Conservation (phyloP, 2,797 vertebrate species). For the Myotis planiceps region DNA sequence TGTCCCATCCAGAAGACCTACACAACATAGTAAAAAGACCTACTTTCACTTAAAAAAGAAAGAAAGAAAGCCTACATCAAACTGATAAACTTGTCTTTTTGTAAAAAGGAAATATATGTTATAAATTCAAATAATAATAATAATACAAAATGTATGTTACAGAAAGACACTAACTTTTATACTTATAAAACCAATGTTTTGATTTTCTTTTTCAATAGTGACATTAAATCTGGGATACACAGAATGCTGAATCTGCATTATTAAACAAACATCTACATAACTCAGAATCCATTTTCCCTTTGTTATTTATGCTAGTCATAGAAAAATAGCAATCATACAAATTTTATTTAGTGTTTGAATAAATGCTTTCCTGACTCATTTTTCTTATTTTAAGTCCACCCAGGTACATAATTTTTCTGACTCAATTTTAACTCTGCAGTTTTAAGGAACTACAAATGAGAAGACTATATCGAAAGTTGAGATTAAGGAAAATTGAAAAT, state of each 20-base stretch:
- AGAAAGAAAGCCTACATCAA: not conserved
- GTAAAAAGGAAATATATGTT: not conserved
- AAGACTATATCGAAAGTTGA: slow-evolving; percentile 41
- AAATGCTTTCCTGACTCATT: not conserved
- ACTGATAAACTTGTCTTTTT: not conserved
- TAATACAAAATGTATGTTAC: not conserved
- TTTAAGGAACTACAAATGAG: slow-evolving; percentile 41
- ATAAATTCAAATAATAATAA: slow-evolving; percentile 31
- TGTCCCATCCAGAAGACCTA: slow-evolving; percentile 60
- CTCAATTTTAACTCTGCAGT: slow-evolving; percentile 18
- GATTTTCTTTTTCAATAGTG: slow-evolving; percentile 22
- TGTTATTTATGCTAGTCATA: slow-evolving; percentile 40
- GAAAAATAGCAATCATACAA: slow-evolving; percentile 7
- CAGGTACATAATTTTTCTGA: not conserved
- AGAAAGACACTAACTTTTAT: not conserved
- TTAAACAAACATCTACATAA: not conserved
- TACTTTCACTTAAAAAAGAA: slow-evolving; percentile 24
- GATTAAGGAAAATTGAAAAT: slow-evolving; percentile 45
- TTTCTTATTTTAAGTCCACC: slow-evolving; percentile 34
- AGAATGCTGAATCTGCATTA: not conserved
- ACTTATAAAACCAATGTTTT: slow-evolving; percentile 29
- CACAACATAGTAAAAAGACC: slow-evolving; percentile 38
- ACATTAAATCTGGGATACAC: not conserved
- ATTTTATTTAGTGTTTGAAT: slow-evolving; percentile 39
- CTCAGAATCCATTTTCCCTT: not conserved